Conservation (phyloP, 2,113 vertebrate species). For the Desmodus rotundus region DNA sequence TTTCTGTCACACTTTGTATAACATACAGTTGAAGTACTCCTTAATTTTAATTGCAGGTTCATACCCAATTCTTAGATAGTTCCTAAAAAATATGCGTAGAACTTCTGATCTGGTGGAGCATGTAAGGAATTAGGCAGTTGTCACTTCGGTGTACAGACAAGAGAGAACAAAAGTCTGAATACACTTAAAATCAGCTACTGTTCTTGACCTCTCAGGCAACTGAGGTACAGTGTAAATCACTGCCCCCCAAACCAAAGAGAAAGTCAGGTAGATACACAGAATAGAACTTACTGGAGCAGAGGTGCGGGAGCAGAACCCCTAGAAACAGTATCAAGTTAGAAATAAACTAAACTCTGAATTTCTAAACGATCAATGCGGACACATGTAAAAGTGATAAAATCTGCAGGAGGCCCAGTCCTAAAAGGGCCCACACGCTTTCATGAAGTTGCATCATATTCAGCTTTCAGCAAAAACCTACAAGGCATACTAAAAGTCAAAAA, state of each 20-base stretch:
- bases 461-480: not conserved
- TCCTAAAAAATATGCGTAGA: not conserved
- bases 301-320: not conserved
- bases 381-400: not conserved
- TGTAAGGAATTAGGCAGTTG: not conserved
- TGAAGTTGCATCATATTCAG: not conserved
- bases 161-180: not conserved
- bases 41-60: not conserved
- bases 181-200: not conserved
- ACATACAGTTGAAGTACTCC: not conserved
- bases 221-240: not conserved
- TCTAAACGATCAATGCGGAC: not conserved
- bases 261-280: not conserved
- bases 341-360: not conserved
- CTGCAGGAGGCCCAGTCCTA: not conserved
- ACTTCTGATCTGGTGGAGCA: not conserved
- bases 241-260: not conserved
- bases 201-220: not conserved
- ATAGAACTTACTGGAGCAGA: not conserved
- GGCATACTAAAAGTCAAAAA: not conserved
- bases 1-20: not conserved
- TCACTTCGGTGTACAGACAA: not conserved
- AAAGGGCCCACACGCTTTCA: not conserved
- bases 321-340: not conserved
- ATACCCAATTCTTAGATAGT: not conserved